phyloP scores from a whole-genome alignment of 1,140 invertebrate species.

The Drosophila azteca region DNA sequence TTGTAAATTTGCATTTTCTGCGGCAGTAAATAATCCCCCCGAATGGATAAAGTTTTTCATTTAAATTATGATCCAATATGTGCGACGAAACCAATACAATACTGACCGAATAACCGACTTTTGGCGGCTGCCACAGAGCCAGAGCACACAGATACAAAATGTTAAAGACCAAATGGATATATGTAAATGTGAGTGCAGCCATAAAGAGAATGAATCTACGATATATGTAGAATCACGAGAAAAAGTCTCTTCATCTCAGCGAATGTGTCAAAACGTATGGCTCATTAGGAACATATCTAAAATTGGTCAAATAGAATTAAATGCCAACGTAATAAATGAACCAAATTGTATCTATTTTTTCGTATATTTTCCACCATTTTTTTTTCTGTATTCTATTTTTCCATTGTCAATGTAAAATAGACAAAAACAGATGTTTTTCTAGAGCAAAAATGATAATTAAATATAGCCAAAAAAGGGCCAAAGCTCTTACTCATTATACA shows the following conservation, averaged over 20 bases:
- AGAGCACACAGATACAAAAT: background rate
- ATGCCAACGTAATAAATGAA: slow-evolving; percentile 32
- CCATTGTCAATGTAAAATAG: slow-evolving; percentile 26
- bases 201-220: slow-evolving; percentile 7
- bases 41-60: slow-evolving; percentile 50
- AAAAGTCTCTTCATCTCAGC: slow-evolving; percentile 4
- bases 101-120: slow-evolving; percentile 37
- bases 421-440: slow-evolving; percentile 32
- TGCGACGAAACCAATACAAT: slow-evolving; percentile 1
- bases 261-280: slow-evolving; percentile 44
- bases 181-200: background rate
- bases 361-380: background rate
- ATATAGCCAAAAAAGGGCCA: background rate
- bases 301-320: slow-evolving; percentile 30
- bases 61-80: slow-evolving; percentile 42
- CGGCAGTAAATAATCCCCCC: slow-evolving; percentile 40
- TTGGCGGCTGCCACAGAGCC: slow-evolving; percentile 10
- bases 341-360: no score
- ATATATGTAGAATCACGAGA: slow-evolving; percentile 2
- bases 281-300: slow-evolving; percentile 61
- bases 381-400: no score
- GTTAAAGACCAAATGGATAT: slow-evolving; percentile 28
- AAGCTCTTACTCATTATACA: background rate
- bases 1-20: slow-evolving; percentile 41
- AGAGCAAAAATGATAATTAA: slow-evolving; percentile 6